Evolutionary conservation across 1,140 invertebrate genomes (phyloP), one percentile per base, ranked within the genome.

Genomic region (Sesamia nonagrioides): DNA sequence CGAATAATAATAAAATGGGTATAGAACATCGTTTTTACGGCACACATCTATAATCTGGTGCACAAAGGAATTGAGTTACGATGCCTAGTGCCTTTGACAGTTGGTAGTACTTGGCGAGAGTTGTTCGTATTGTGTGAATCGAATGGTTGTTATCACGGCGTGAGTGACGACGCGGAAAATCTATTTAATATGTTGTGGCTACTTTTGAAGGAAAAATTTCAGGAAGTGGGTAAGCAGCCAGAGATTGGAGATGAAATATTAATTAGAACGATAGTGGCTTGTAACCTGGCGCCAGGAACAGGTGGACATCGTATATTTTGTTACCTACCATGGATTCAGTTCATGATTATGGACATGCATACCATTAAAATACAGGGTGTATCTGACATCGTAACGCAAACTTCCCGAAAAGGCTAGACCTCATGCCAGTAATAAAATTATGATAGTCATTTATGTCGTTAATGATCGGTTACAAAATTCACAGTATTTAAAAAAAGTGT

Each of bases 11-110:
- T 18, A 54, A 54, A 17, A 21, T 1, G 0, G 6, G n/a, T 18
- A 56, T 56, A 9, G 8, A 35, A 37, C 2, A 6, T 60, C 40
- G n/a, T 66, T n/a, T 66, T 48, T 21, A 45, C 40, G 9, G 63
- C 18, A 45, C 17, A 54, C 71, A 52, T 40, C 15, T 40, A 17
- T 73, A 60, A 73, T n/a, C 54, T 27, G 71, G 52, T 73, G 52
- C 54, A 73, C 71, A 73, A 73, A 58, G 4, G 48, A 17, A 8
- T 45, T 73, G 71, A 73, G 18, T 73, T 58, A 73, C 45, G 71
- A 42, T 35, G 60, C 54, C 50, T 72, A 54, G 52, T 73, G 71
- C 17, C 37, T 37, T 73, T 58, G 71, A 73, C 71, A 58, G 71
- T 42, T 60, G 71, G 71, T 35, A 73, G 60, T 73, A 73, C 71